phyloP scores from a whole-genome alignment of 2,888 invertebrate species.

The Spodoptera littoralis region DNA sequence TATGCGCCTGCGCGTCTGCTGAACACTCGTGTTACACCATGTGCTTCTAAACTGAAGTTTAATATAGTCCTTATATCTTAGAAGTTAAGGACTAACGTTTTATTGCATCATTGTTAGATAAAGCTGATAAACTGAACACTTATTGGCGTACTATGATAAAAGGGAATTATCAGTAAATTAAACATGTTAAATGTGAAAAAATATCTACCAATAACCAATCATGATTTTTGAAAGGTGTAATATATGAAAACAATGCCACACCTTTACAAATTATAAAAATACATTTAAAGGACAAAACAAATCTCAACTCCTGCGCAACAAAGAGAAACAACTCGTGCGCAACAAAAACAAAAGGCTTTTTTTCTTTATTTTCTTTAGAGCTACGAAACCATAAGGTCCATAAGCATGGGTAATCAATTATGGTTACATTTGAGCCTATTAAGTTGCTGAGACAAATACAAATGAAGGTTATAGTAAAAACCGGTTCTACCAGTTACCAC shows the following conservation, averaged over 20 bases:
- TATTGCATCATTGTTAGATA: constrained; percentile 38
- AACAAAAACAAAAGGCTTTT: constrained; percentile 9
- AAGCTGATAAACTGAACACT: constrained; percentile 27
- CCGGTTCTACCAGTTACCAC: constrained; percentile 42
- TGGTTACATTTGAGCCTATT: constrained; percentile 39
- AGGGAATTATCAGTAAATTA: constrained; percentile 14
- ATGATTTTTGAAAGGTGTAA: constrained; percentile 6
- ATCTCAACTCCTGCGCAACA: background rate
- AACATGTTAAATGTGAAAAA: constrained; percentile 5
- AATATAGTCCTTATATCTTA: constrained; percentile 30
- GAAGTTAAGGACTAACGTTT: constrained; percentile 23
- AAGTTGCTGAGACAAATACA: constrained; percentile 40
- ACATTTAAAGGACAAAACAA: background rate
- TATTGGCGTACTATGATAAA: constrained; percentile 29
- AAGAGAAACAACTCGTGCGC: constrained; percentile 4
- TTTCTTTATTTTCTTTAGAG: constrained; percentile 2
- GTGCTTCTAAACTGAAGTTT: constrained; percentile 28
- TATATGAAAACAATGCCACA: constrained; percentile 1
- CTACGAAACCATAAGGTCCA: constrained; percentile 17
- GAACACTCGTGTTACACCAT: constrained; percentile 49
- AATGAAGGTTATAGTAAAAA: constrained; percentile 34
- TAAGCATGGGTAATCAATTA: constrained; percentile 9
- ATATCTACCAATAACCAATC: constrained; percentile 3
- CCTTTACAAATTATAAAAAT: background rate
- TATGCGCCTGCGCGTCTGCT: constrained; percentile 58